Conservation (phyloP, 2,113 vertebrate genomes). For the Nicator chloris region DNA sequence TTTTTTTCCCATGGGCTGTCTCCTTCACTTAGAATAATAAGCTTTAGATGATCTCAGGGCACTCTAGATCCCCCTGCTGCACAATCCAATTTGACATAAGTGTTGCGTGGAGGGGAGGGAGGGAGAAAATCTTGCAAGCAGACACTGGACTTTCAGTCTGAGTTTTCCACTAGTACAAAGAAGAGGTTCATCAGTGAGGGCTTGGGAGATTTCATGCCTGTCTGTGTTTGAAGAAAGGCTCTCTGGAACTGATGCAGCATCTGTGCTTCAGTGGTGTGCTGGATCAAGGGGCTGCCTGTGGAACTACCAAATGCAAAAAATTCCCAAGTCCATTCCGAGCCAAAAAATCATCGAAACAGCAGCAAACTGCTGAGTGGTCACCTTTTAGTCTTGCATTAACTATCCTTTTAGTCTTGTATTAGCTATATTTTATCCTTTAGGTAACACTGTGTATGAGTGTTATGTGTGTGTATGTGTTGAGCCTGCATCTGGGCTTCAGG, state of each 20-base stretch:
- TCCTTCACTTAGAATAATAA: constrained; percentile 57
- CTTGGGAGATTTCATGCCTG: background rate
- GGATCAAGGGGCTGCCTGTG: background rate
- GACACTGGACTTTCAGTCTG: background rate
- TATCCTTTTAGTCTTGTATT: background rate
- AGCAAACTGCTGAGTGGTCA: background rate
- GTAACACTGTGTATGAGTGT: too few relatives aligned
- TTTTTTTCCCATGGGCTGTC: background rate
- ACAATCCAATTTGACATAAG: constrained; percentile 38
- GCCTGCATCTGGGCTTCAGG: background rate
- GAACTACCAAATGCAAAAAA: background rate
- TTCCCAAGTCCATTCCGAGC: background rate
- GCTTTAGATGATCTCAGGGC: constrained; percentile 39
- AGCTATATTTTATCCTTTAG: background rate
- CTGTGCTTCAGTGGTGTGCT: background rate
- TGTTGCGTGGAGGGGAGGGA: background rate
- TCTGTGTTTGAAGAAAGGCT: background rate
- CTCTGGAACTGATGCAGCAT: background rate
- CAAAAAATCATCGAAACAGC: background rate
- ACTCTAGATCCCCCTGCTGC: background rate
- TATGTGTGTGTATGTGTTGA: too few relatives aligned
- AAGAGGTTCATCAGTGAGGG: background rate
- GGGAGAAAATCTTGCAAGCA: background rate
- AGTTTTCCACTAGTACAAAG: background rate
- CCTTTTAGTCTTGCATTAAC: background rate